Conservation (phyloP, 1,140 invertebrate genomes). For the Eupristina koningsbergeri region DNA sequence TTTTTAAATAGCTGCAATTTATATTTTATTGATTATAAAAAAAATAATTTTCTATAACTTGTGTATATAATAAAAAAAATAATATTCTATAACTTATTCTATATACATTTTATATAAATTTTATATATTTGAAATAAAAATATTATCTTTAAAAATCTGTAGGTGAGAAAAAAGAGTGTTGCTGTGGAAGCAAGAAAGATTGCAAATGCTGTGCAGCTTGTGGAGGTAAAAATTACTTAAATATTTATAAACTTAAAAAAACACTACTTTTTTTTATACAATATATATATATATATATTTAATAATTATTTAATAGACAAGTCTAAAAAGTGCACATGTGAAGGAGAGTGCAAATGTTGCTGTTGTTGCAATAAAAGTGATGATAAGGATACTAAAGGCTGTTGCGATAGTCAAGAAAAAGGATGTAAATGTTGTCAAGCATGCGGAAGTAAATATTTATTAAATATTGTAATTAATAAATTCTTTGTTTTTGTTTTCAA, state of each 20-base stretch:
- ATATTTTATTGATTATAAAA: no score
- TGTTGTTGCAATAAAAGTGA: neutral
- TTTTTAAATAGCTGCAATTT: neutral
- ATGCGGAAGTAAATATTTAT: slow-evolving; percentile 21
- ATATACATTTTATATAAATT: no score
- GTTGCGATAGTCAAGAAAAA: neutral
- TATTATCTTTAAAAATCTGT: no score
- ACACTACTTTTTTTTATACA: no score
- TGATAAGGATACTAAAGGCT: neutral
- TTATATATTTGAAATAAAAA: no score
- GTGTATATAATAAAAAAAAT: no score
- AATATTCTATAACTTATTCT: no score
- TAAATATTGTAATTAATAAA: neutral
- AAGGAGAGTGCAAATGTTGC: slow-evolving; percentile 23
- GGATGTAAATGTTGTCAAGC: slow-evolving; percentile 38
- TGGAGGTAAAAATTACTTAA: slow-evolving; percentile 14
- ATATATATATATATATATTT: neutral
- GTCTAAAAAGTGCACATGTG: slow-evolving; percentile 18
- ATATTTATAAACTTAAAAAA: neutral
- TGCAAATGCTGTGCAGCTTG: slow-evolving; percentile 30
- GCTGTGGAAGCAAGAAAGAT: neutral
- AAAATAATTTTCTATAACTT: no score
- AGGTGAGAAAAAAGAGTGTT: neutral
- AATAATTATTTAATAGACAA: neutral
- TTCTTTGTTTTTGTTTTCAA: no score